phyloP scores from a whole-genome alignment of 2,888 invertebrate species.

The Volucella inanis region DNA sequence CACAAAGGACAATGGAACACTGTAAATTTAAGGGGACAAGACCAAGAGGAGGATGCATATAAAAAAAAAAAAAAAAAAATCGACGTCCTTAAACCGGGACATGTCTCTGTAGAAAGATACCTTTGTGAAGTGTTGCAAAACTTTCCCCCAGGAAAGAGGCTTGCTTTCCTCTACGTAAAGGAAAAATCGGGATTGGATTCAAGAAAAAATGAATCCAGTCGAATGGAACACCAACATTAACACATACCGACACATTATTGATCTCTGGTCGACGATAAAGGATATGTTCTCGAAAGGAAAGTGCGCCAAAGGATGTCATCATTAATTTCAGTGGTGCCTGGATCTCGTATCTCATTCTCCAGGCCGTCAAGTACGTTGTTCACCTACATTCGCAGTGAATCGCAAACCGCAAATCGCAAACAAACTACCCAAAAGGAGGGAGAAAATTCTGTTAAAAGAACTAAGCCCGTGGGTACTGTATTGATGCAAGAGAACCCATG shows the following conservation, averaged over 20 bases:
- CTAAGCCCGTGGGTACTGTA: conserved; percentile 19
- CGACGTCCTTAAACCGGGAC: conserved; percentile 25
- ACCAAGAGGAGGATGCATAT: neutral
- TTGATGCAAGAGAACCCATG: conserved; percentile 5
- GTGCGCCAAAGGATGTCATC: conserved; percentile 65
- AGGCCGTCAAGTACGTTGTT: conserved; percentile 50
- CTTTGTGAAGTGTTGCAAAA: conserved; percentile 48
- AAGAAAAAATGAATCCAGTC: conserved; percentile 62
- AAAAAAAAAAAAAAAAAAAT: conserved; percentile 15
- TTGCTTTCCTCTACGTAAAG: conserved; percentile 11
- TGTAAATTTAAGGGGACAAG: conserved; percentile 36
- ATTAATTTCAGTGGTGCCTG: conserved; percentile 38
- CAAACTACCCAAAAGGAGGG: conserved; percentile 17
- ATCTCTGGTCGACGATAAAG: conserved; percentile 65
- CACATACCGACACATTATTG: conserved; percentile 38
- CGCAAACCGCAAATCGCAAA: conserved; percentile 20
- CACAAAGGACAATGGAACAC: conserved; percentile 53
- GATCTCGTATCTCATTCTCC: neutral
- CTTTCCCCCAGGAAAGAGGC: conserved; percentile 19
- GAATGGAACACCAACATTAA: conserved; percentile 30
- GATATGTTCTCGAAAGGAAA: conserved; percentile 41
- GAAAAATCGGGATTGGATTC: conserved; percentile 18
- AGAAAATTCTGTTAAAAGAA: conserved; percentile 20
- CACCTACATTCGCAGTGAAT: conserved; percentile 53
- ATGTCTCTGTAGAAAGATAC: conserved; percentile 7